Evolutionary conservation across 2,888 invertebrate genomes (phyloP), one percentile per base, ranked within the genome.

Genomic region (Platerodrilus igneus): DNA sequence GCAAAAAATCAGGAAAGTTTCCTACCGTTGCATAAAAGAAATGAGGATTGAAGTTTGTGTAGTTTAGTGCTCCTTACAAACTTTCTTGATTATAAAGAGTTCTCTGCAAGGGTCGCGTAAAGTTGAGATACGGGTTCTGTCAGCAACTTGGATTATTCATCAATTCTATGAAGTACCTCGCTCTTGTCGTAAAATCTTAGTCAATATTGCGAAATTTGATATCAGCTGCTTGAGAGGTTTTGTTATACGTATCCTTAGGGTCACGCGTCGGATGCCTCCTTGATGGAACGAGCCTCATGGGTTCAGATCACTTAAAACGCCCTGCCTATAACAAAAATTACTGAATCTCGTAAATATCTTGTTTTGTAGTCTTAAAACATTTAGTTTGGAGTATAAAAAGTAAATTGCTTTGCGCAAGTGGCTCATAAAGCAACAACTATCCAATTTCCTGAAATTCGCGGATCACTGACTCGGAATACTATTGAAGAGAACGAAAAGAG

Each of bases 341-440:
- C 13, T 2, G 20, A 21, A 18, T 2, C 29, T 11, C 29, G 18
- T 7, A 10, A 17, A 19, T 35, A 26, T 31, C 27, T 22, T 11
- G 40, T 25, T 16, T 37, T 32, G 20, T 22, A 45, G 52, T 51
- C 53, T 50, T 54, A 50, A 56, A 55, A 51, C 55, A 56, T 58
- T 57, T 58, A 56, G 51, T 45, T 50, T 37, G 49, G 47, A 41
- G 43, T 52, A 52, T 50, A 60, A 60, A 59, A 60, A 60, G 59
- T 56, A 60, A 58, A 61, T 58, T 57, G 56, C 57, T 55, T 53
- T 50, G 58, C 55, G 61, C 60, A 60, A 62, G 60, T 59, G 59
- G 59, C 62, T 61, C 60, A 62, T 64, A 63, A 65, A 62, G 63
- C 63, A 62, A 60, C 60, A 64, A 64, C 64, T 64, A 65, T 64